Base-by-base conservation (phyloP, 2,888 invertebrate species). In the Melinaea marsaeus region DNA sequence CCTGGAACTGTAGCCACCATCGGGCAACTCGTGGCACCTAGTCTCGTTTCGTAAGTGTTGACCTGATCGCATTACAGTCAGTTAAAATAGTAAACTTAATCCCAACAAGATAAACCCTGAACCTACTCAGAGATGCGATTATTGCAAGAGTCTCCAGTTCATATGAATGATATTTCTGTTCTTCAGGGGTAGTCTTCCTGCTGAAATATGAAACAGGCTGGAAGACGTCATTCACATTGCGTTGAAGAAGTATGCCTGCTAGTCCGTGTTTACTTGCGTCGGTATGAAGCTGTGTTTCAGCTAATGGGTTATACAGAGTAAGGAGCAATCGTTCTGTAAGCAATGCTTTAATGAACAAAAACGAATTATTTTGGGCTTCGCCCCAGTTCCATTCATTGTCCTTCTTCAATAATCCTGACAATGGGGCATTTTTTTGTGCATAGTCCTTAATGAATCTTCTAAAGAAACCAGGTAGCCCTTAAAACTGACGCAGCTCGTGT, bases 71-170 rank as follows among this genome's bases (percentile, higher is more conserved):
- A 42, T 65, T 69, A 59, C 74, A 72, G 34, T 72, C 72, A 0
- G 69, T 72, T 4, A 65, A 55, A 3, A 73, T 62, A 32, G 47
- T 69, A 45, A 73, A 73, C 2, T 35, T 4, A 2, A 67, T 62
- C 0, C 71, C 71, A 7, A 69, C 4, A 4, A 71, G 42, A 56
- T 71, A 74, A 2, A 70, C 66, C 3, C 72, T 55, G 56, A 74
- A 74, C 7, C 63, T 60, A n/a, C 58, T 63, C 9, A 71, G 48
- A 0, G 70, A 67, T 4, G 66, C 65, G 2, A 73, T 55, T 3
- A 72, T 69, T 1, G 71, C 70, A 2, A 73, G 47, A 2, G 71
- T 67, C 35, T 72, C 70, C 2, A 71, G 45, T 32, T 71, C 67
- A 22, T 64, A 68, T 13, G 67, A 57, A 9, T 68, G 66, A 5